Evolutionary conservation across 2,888 invertebrate species (phyloP).

Genomic region (Drosophila fulvimacula): DNA sequence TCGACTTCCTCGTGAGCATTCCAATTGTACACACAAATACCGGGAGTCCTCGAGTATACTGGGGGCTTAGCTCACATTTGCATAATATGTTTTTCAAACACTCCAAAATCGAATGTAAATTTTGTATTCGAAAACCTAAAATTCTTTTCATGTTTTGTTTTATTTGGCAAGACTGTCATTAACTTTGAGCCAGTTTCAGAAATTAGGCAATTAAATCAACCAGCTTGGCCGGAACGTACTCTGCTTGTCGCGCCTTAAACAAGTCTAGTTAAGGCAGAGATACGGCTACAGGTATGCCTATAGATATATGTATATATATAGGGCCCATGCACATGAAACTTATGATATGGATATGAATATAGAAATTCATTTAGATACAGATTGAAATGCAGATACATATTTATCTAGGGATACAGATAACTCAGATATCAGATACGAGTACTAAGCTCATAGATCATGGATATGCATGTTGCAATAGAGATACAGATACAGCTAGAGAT

Average conservation of each 20-base stretch:
- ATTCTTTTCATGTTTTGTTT: not conserved
- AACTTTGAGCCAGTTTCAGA: not conserved
- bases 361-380: not conserved
- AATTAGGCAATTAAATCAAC: not conserved
- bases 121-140: not conserved
- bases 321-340: not conserved
- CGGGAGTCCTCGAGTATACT: not conserved
- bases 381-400: not conserved
- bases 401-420: too few relatives aligned
- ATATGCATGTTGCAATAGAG: too few relatives aligned
- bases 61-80: not conserved
- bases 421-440: too few relatives aligned
- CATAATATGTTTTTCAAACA: not conserved
- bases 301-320: not conserved
- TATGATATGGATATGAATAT: not conserved
- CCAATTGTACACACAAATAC: not conserved
- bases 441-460: too few relatives aligned
- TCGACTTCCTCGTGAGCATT: not conserved
- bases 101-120: not conserved
- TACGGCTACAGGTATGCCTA: not conserved
- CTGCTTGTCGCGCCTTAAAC: not conserved
- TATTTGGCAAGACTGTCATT: not conserved
- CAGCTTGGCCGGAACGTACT: not conserved
- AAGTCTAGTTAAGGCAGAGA: not conserved
- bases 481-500: not conserved